These are phyloP conservation scores for Luscinia megarhynchos DNA, from an alignment of 2,797 vertebrate species.

Conservation along the genomic window DNA sequence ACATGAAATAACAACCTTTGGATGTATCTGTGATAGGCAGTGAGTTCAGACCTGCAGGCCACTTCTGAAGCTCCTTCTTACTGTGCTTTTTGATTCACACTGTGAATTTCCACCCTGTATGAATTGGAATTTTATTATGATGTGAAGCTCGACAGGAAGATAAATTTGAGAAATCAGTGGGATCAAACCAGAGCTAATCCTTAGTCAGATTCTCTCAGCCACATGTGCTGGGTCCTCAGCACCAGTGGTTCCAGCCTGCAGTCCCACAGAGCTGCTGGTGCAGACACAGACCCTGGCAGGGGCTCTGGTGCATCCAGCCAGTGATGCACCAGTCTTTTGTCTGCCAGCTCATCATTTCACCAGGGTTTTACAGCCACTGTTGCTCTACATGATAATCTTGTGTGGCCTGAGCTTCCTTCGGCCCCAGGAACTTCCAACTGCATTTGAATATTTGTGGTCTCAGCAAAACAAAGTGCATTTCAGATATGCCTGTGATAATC, in stretches of 20 bases:
- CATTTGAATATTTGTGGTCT: not conserved
- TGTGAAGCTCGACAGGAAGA: not conserved
- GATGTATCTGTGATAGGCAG: not conserved
- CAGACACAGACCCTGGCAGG: not conserved
- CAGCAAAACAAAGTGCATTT: not conserved
- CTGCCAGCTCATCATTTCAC: not conserved
- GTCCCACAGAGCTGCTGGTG: not conserved
- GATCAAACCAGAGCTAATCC: not conserved
- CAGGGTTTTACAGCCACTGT: not conserved
- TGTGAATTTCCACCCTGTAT: not conserved
- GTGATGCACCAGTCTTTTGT: not conserved
- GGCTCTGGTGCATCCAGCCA: not conserved
- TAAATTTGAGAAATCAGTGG: not conserved
- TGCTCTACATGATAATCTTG: accelerated
- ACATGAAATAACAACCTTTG: not conserved
- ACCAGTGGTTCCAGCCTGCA: not conserved
- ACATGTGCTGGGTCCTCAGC: not conserved
- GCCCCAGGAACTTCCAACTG: not conserved
- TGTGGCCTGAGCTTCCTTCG: not conserved
- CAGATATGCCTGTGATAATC: not conserved
- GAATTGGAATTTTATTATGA: not conserved
- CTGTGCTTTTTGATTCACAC: not conserved
- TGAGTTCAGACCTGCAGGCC: not conserved
- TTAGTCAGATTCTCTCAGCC: not conserved
- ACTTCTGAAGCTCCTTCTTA: not conserved